Evolutionary conservation across 2,113 vertebrate species (phyloP).

Genomic region (Mesocricetus auratus): DNA sequence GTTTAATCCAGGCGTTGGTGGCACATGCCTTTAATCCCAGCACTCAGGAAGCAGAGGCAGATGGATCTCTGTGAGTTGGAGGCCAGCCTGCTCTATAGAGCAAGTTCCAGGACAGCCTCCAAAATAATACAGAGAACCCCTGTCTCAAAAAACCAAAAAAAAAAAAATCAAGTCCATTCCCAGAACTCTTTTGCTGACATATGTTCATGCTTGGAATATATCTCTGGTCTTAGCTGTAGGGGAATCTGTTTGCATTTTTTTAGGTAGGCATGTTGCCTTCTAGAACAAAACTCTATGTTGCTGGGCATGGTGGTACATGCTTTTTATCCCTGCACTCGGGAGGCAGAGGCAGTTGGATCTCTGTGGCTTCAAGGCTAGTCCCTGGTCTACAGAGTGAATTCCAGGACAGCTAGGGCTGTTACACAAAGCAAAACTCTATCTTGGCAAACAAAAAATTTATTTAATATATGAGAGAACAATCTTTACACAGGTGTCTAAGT

Average conservation of each 20-base stretch:
- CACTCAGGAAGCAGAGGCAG: no score
- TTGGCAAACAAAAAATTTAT: background rate
- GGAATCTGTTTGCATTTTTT: background rate
- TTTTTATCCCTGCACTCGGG: background rate
- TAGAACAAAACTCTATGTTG: background rate
- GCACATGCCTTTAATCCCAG: no score
- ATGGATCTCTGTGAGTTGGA: no score
- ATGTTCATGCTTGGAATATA: background rate
- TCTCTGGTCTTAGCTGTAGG: background rate
- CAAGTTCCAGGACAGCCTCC: no score
- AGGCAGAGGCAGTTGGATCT: background rate
- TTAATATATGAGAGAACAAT: background rate
- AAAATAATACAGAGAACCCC: no score
- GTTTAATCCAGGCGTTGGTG: no score
- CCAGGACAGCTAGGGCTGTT: background rate
- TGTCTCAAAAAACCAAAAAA: no score
- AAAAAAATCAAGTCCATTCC: background rate
- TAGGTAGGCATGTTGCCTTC: slow-evolving; percentile 1
- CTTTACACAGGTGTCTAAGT: background rate
- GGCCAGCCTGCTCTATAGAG: no score
- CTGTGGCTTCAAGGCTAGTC: background rate
- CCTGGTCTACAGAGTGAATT: background rate
- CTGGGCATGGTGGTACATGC: no score
- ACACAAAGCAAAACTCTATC: background rate
- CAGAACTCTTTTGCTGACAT: background rate